Evolutionary conservation across 2,888 invertebrate genomes (phyloP), one percentile per base, ranked within the genome.

Genomic region (Capitulum mitella): DNA sequence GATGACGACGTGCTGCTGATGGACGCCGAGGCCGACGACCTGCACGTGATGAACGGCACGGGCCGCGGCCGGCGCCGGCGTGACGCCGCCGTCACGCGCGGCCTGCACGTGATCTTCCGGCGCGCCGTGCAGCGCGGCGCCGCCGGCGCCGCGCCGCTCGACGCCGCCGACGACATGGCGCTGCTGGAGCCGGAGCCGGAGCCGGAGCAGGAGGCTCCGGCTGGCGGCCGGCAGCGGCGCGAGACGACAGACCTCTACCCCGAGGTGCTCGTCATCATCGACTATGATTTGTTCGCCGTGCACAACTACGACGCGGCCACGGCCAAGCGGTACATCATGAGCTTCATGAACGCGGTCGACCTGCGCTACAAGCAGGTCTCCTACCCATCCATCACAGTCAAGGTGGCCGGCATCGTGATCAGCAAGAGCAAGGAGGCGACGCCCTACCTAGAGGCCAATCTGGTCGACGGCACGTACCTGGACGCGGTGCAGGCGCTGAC

Each of bases 101-200:
- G 48, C 26, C 70, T 61, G 19, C 58, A 78, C 6, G 46, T 78
- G 0, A 26, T 78, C 22, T 54, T 70, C 32, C 10, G 5, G 32
- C 46, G 58, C 29, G 40, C 34, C 1, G 22, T 37, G 29, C 75
- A 64, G 37, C 61, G n/a, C 22, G 32, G n/a, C 29, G 16, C 12
- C 8, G n/a, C 70, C 32, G 77, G 77, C 85, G 86, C 43, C 84
- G 70, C 5, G 37, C 70, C 40, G 70, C 37, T 70, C 22, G 37
- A 37, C 26, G 0, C 22, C 6, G 26, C 8, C 37, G 26, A 70
- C 70, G 70, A 70, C 14, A 26, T 10, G 37, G 70, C 37, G 8
- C 26, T 40, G 22, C 40, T 70, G 37, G 70, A 40, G 37, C 40
- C 26, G 26, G 70, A 70, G 37, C 70, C 70, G 40, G 37, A 6